Conservation (phyloP, 1,140 invertebrate genomes). For the Bombus difficillimus region DNA sequence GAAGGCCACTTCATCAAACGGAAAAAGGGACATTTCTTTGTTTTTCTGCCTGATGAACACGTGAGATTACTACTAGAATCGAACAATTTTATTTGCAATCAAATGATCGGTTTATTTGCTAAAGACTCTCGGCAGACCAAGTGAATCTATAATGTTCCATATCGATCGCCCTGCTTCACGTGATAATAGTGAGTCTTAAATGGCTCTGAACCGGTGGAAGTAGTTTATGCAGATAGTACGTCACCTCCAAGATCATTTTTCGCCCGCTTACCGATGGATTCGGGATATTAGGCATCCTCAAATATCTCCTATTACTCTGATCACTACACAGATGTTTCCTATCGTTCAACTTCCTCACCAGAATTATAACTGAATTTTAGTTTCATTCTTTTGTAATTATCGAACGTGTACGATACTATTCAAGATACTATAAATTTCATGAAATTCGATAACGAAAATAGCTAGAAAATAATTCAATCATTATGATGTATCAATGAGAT, state of each 20-base stretch:
- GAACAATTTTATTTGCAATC: constrained; percentile 3
- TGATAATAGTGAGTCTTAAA: constrained; percentile 23
- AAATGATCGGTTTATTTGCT: constrained; percentile 42
- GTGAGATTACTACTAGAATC: constrained; percentile 44
- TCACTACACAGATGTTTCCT: too few species aligned
- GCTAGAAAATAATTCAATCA: too few species aligned
- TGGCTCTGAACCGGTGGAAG: neutral
- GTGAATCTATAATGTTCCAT: constrained; percentile 48
- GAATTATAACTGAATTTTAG: too few species aligned
- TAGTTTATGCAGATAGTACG: constrained; percentile 26
- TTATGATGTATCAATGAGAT: too few species aligned
- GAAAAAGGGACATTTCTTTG: constrained; percentile 26
- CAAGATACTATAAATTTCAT: too few species aligned
- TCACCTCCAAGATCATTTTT: neutral
- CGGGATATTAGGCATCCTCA: too few species aligned
- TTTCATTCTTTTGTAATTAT: too few species aligned
- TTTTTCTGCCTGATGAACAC: constrained; percentile 32
- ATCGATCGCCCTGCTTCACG: constrained; percentile 20
- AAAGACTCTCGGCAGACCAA: constrained; percentile 11
- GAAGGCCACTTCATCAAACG: constrained; percentile 46
- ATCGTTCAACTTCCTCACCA: too few species aligned
- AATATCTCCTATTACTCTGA: too few species aligned
- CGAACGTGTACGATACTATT: too few species aligned
- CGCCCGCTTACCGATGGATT: neutral
- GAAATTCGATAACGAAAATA: too few species aligned